Percentiles rank a stretch among this genome's conserved stretches.
Conservation (phyloP, 2,888 invertebrate species). For the Tenthredo amoena region DNA sequence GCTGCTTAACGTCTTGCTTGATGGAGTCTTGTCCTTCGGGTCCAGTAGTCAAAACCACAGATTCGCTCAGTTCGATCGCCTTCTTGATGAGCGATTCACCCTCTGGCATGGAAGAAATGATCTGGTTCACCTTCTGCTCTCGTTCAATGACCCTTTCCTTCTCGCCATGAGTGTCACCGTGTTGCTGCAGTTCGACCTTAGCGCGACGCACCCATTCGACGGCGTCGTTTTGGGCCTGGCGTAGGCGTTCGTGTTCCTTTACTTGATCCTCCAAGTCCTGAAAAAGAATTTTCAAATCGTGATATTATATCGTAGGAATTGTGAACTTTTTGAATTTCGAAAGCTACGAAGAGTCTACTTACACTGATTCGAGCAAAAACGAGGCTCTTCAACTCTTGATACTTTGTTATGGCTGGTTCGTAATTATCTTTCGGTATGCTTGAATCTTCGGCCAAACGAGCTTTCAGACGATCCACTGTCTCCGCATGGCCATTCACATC, state of each 20-base stretch:
- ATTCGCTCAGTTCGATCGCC: slow-evolving; percentile 87
- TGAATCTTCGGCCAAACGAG: slow-evolving; percentile 86
- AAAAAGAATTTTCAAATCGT: slow-evolving; percentile 57
- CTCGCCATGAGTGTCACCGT: slow-evolving; percentile 93
- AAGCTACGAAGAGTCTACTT: slow-evolving; percentile 69
- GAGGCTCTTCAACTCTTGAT: slow-evolving; percentile 84
- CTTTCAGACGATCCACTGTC: slow-evolving; percentile 87
- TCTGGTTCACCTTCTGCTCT: slow-evolving; percentile 86
- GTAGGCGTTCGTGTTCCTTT: slow-evolving; percentile 92
- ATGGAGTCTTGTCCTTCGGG: slow-evolving; percentile 91
- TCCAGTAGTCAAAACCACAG: slow-evolving; percentile 88
- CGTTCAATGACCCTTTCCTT: slow-evolving; percentile 88
- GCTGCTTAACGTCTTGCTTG: slow-evolving; percentile 89
- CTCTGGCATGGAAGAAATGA: slow-evolving; percentile 85
- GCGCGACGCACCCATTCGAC: slow-evolving; percentile 92
- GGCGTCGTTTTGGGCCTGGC: slow-evolving; percentile 89
- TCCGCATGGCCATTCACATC: slow-evolving; percentile 91
- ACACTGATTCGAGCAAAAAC: slow-evolving; percentile 84
- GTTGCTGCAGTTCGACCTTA: slow-evolving; percentile 90
- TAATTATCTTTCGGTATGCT: slow-evolving; percentile 85
- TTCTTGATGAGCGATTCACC: slow-evolving; percentile 87
- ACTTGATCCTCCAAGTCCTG: slow-evolving; percentile 90
- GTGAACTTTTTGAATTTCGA: slow-evolving; percentile 50
- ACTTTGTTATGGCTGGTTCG: slow-evolving; percentile 85
- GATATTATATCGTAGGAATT: slow-evolving; percentile 14